Percentiles rank a stretch among this genome's conserved stretches.
Evolutionary conservation across 1,140 invertebrate genomes (phyloP).

Genomic region (Lordiphosa stackelbergi): DNA sequence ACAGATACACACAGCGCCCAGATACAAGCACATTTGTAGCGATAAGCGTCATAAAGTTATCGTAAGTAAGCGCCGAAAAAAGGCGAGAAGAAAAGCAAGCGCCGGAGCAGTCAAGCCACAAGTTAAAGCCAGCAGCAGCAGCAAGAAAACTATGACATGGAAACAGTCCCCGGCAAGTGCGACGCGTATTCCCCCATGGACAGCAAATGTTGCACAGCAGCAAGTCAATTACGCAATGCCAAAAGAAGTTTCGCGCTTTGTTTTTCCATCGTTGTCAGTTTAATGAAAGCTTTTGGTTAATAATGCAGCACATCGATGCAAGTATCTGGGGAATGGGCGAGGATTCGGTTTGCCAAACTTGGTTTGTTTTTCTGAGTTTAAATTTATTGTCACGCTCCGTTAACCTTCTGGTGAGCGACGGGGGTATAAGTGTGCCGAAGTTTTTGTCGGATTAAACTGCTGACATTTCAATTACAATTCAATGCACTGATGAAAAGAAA

Average conservation of each 20-base stretch:
- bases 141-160: conserved; percentile 54
- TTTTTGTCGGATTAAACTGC: no score
- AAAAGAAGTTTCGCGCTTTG: conserved; percentile 47
- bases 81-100: conserved; percentile 24
- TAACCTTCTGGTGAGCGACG: no score
- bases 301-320: conserved; percentile 26
- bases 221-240: conserved; percentile 64
- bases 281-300: conserved; percentile 47
- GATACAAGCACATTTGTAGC: conserved; percentile 75
- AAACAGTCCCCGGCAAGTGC: conserved; percentile 21
- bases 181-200: conserved; percentile 6
- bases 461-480: no score
- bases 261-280: conserved; percentile 39
- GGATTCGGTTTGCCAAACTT: conserved; percentile 21
- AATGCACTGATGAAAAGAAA: no score
- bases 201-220: conserved; percentile 43
- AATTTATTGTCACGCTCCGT: no score
- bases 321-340: conserved; percentile 13
- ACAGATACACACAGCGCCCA: conserved; percentile 62
- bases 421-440: no score
- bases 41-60: conserved; percentile 75
- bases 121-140: conserved; percentile 38
- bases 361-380: no score
- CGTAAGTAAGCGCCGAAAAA: conserved; percentile 70
- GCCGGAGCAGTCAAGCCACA: conserved; percentile 32